Conservation (phyloP, 1,140 invertebrate species). For the Rhopalosiphum maidis region DNA sequence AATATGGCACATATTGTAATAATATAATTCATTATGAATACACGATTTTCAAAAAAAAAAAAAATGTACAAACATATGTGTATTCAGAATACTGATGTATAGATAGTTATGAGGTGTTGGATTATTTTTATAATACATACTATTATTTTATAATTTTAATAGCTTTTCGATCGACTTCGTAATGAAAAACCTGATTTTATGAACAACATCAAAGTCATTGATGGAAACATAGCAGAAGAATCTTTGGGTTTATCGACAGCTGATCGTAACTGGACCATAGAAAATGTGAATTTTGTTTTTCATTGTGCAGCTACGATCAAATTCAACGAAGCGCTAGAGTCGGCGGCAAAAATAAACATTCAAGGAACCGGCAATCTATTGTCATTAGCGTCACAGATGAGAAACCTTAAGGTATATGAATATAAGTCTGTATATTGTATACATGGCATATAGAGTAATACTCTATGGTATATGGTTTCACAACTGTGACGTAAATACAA, state of each 20-base stretch:
- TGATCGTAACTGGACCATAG: slow-evolving; percentile 68
- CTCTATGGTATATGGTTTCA: background rate
- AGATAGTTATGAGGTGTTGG: too few species aligned
- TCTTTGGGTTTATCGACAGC: slow-evolving; percentile 59
- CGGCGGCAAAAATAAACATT: slow-evolving; percentile 49
- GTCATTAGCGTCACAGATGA: background rate
- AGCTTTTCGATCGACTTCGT: slow-evolving; percentile 31
- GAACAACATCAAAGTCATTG: slow-evolving; percentile 63
- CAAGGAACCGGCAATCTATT: slow-evolving; percentile 24
- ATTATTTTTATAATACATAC: background rate
- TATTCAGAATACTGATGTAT: too few species aligned
- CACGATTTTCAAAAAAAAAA: too few species aligned
- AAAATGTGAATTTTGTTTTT: slow-evolving; percentile 85
- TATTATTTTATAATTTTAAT: background rate
- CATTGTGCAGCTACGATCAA: slow-evolving; percentile 92
- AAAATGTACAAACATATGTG: too few species aligned
- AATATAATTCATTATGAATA: too few species aligned
- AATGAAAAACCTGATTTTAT: slow-evolving; percentile 39
- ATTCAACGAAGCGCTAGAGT: slow-evolving; percentile 65
- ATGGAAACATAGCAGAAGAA: slow-evolving; percentile 67
- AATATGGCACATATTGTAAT: too few species aligned
- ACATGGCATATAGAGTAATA: too few species aligned
- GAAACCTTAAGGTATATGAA: slow-evolving; percentile 36
- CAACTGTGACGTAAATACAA: background rate
- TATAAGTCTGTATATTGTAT: background rate